phyloP scores from a whole-genome alignment of 2,888 invertebrate genomes.

The Pomacea canaliculata region DNA sequence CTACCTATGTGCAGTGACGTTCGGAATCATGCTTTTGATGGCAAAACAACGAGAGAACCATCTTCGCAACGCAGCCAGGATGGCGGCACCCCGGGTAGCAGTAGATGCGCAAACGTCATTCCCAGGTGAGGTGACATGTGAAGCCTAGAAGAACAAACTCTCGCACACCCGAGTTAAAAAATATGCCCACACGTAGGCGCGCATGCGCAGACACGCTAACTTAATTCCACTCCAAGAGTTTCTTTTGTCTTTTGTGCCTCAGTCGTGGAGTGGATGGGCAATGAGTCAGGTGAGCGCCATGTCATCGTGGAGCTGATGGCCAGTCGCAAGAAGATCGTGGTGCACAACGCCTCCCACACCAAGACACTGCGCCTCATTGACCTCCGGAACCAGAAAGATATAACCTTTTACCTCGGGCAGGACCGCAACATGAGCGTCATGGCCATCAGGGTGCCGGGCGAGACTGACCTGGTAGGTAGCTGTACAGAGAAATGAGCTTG shows the following conservation, averaged over 20 bases:
- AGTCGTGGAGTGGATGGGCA: conserved; percentile 61
- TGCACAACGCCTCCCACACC: conserved; percentile 40
- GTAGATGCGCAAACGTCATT: conserved; percentile 22
- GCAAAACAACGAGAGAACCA: conserved; percentile 26
- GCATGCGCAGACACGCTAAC: not conserved
- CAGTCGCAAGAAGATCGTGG: conserved; percentile 44
- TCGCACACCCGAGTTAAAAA: not conserved
- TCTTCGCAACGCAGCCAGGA: conserved; percentile 14
- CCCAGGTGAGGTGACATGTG: conserved; percentile 14
- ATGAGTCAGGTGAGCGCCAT: conserved; percentile 45
- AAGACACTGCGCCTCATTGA: conserved; percentile 54
- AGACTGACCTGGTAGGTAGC: conserved; percentile 48
- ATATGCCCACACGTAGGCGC: not conserved
- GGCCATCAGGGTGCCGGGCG: conserved; percentile 42
- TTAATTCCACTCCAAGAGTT: no score
- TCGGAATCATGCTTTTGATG: conserved; percentile 36
- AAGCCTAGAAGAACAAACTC: not conserved
- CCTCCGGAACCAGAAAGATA: conserved; percentile 34
- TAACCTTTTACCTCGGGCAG: conserved; percentile 47
- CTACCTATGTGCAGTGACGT: conserved; percentile 26
- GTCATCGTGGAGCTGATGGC: conserved; percentile 49
- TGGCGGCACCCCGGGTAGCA: conserved; percentile 2
- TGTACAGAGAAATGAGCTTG: no score
- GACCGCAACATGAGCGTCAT: conserved; percentile 41
- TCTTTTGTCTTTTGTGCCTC: not conserved